A percentile compares a stretch with the other conserved stretches of the same genome.
phyloP scores from a whole-genome alignment of 1,140 invertebrate species.

The Listronotus bonariensis region DNA sequence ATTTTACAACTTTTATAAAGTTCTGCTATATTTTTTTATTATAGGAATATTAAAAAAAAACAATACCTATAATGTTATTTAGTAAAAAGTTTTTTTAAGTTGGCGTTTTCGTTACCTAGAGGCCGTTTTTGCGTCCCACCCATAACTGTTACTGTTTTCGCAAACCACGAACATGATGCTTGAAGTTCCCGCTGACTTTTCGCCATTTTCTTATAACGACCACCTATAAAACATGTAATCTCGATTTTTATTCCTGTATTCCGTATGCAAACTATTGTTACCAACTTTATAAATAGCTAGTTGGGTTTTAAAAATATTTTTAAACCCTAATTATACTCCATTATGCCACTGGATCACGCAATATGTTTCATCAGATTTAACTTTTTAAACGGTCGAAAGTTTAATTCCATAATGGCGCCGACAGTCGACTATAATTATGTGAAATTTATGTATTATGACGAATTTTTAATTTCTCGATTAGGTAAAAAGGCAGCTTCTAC shows the following conservation, averaged over 20 bases:
- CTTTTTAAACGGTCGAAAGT: constrained; percentile 21
- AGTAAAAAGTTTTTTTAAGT: no score
- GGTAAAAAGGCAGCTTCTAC: no score
- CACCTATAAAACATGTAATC: constrained; percentile 14
- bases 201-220: constrained; percentile 12
- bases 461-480: no score
- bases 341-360: constrained; percentile 32
- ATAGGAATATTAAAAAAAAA: no score
- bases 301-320: constrained; percentile 27
- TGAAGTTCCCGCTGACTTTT: background rate
- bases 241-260: constrained; percentile 16
- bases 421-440: background rate
- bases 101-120: no score
- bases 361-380: constrained; percentile 32
- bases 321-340: constrained; percentile 29
- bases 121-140: no score
- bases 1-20: no score
- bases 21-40: no score
- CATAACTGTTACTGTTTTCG: no score
- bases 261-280: constrained; percentile 18
- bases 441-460: no score
- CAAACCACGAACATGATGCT: no score
- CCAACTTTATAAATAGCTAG: constrained; percentile 27
- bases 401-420: constrained; percentile 15
- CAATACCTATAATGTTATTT: no score